Conservation (phyloP, 2,888 invertebrate species). For the Enoplolaimus lenunculus region DNA sequence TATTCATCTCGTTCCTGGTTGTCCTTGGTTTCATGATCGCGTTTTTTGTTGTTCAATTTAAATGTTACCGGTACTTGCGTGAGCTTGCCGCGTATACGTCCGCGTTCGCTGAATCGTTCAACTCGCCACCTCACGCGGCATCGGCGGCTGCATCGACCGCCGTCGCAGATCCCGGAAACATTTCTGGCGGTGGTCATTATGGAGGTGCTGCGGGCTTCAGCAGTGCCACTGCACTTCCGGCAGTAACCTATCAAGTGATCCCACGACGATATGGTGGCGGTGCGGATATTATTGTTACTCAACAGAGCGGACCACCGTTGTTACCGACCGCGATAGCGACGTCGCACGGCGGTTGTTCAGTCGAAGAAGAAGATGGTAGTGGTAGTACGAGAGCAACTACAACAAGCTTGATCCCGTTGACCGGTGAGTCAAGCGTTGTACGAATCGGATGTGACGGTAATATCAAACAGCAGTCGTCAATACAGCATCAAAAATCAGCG, state of each 20-base stretch:
- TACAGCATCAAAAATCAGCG: too few relatives aligned
- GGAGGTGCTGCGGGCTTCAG: too few relatives aligned
- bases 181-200: too few relatives aligned
- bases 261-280: neutral
- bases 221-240: too few relatives aligned
- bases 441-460: too few relatives aligned
- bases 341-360: too few relatives aligned
- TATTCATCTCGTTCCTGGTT: neutral
- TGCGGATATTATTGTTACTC: neutral
- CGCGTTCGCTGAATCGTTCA: neutral
- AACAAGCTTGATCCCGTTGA: too few relatives aligned
- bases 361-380: too few relatives aligned
- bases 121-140: neutral
- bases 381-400: too few relatives aligned
- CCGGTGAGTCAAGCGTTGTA: too few relatives aligned
- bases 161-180: neutral
- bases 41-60: constrained; percentile 15
- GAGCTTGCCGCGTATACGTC: constrained; percentile 4
- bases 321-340: too few relatives aligned
- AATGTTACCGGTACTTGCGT: constrained; percentile 8
- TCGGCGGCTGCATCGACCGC: neutral
- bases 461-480: too few relatives aligned
- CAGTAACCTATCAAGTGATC: neutral
- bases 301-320: neutral
- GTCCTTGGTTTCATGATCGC: constrained; percentile 2